Conservation (phyloP, 1,140 invertebrate genomes). For the Chymomyza costata region DNA sequence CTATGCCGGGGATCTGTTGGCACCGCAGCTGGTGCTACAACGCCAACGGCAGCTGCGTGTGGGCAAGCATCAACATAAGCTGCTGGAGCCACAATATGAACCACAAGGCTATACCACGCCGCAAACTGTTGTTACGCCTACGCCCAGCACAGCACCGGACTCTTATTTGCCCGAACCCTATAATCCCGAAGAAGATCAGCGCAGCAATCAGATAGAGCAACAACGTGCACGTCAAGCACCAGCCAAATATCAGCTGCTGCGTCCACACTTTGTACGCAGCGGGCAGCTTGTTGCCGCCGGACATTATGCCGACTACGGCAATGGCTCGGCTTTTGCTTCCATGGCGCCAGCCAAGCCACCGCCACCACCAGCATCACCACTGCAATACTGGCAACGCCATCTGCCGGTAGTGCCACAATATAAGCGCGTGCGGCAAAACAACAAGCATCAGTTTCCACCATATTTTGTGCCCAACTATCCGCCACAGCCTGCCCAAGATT, state of each 20-base stretch:
- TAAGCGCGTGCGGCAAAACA: constrained; percentile 4
- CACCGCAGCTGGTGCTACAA: constrained; percentile 12
- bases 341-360: no score
- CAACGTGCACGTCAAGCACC: constrained; percentile 12
- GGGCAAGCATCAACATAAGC: constrained; percentile 43
- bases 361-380: no score
- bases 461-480: constrained; percentile 53
- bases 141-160: neutral
- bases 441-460: constrained; percentile 40
- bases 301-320: no score
- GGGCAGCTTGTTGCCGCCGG: no score
- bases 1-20: neutral
- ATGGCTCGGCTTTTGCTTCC: no score
- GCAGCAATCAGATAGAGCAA: neutral
- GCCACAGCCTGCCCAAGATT: constrained; percentile 37
- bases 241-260: constrained; percentile 13
- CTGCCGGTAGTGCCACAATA: no score
- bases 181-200: neutral
- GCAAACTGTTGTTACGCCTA: no score
- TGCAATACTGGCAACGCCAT: no score
- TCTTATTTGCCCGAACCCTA: neutral
- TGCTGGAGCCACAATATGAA: constrained; percentile 36
- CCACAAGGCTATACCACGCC: constrained; percentile 23
- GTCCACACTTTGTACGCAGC: no score
- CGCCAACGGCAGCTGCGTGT: constrained; percentile 37